phyloP scores from a whole-genome alignment of 2,113 vertebrate genomes.

The Antechinus stuartii region DNA sequence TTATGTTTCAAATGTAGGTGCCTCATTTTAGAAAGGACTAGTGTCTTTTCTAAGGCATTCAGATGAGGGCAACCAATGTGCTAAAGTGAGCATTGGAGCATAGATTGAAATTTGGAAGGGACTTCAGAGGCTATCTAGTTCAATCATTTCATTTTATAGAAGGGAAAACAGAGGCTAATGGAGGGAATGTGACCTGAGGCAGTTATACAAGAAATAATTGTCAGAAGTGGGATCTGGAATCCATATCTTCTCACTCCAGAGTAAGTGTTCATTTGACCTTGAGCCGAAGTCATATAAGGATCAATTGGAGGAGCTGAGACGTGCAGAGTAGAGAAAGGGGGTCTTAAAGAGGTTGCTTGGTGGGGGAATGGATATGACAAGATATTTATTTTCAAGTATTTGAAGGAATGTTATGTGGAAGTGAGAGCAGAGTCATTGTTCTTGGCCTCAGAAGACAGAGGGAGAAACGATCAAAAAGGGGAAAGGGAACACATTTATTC shows the following conservation, averaged over 20 bases:
- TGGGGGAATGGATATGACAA: not conserved
- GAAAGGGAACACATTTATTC: not conserved
- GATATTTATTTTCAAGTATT: not conserved
- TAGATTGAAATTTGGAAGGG: not conserved
- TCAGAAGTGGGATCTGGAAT: not conserved
- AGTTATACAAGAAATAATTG: not conserved
- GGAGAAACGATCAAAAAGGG: not conserved
- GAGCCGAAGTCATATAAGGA: not conserved
- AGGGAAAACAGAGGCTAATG: not conserved
- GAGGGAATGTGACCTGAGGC: not conserved
- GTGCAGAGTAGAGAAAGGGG: not conserved
- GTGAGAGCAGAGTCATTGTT: not conserved
- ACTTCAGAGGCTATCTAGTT: not conserved
- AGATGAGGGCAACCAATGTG: not conserved
- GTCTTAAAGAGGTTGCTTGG: not conserved
- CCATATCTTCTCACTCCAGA: not conserved
- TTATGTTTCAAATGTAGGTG: not conserved
- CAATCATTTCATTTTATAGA: not conserved
- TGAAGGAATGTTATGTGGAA: not conserved
- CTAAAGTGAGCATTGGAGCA: not conserved
- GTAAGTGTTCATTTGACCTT: not conserved
- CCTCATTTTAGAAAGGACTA: not conserved
- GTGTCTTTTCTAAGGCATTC: not conserved
- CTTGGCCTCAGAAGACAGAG: not conserved
- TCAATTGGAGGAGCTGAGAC: not conserved